Conservation (phyloP, 2,113 vertebrate species). For the Zootoca vivipara region DNA sequence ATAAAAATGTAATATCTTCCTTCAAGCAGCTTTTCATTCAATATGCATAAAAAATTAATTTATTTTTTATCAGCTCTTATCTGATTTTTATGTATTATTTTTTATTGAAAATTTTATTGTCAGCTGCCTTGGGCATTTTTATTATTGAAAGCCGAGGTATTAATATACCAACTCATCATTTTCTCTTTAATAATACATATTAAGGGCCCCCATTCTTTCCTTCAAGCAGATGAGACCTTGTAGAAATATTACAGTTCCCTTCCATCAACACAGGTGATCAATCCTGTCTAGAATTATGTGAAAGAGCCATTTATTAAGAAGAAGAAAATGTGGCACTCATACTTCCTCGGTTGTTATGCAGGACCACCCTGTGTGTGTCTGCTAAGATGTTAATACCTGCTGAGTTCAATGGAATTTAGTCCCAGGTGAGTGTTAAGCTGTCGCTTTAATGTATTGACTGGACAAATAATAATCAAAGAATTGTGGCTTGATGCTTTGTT, state of each 20-base stretch:
- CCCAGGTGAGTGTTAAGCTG: background rate
- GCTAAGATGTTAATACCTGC: background rate
- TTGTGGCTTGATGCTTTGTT: too few relatives aligned
- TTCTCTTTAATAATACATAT: background rate
- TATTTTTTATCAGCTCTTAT: too few relatives aligned
- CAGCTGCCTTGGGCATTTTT: too few relatives aligned
- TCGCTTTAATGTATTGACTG: background rate
- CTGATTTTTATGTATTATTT: too few relatives aligned
- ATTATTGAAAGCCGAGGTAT: too few relatives aligned
- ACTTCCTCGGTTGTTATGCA: background rate
- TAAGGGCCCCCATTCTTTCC: background rate
- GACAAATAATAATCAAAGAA: background rate
- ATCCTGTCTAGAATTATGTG: background rate
- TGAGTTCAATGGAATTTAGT: background rate
- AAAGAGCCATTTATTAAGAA: background rate
- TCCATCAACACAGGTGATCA: background rate
- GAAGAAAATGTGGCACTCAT: background rate
- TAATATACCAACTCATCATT: background rate
- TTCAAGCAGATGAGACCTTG: background rate
- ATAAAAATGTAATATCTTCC: too few relatives aligned
- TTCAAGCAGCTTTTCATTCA: background rate
- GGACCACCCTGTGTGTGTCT: background rate
- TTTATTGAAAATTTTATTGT: too few relatives aligned
- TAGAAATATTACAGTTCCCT: background rate
- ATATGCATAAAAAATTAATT: background rate